Base-by-base conservation (phyloP, 2,888 invertebrate species). In the Leucozona laternaria region DNA sequence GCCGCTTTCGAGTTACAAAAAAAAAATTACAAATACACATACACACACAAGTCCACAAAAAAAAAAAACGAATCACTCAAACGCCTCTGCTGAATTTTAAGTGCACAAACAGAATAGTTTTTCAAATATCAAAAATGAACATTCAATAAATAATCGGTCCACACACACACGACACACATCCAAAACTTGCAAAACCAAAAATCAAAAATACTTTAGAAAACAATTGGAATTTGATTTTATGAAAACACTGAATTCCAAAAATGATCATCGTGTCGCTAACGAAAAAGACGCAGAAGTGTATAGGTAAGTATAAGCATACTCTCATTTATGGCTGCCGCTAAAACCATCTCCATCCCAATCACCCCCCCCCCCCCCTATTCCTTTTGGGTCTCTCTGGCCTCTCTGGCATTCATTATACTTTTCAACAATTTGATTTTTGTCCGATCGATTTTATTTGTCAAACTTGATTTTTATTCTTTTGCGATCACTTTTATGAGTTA, bases 131-230 rank as follows among this genome's bases (percentile, higher is more conserved):
- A 81, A 81, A 86, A 86, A 70, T 85, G 73, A 78, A 78, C 85
- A 85, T 85, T 86, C 86, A 86, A 86, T 86, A 86, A 86, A 86
- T 86, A 86, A 81, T 86, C 81, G 86, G 81, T 86, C 43, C 81
- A 86, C 81, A 64, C 57, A 71, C 77, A 28, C 28, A 8, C 11
- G n/a, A 10, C 55, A 64, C 20, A 37, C 11, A 34, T 31, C n/a
- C 15, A 17, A 60, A 58, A 37, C 0, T 22, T 15, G 22, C 20
- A 60, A 60, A 60, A 22, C 2, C 8, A 60, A 58, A 58, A 37
- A 37, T 53, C 25, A 43, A 68, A 53, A 66, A 66, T 66, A 40
- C 58, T 50, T 50, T 17, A 15, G 60, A 78, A 79, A 70, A 83
- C 79, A 75, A 79, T 84, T 75, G 86, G 86, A 86, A 86, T 86